These are phyloP conservation scores for Rhagoletis zephyria DNA, from an alignment of 1,140 invertebrate species.

Conservation along the genomic window DNA sequence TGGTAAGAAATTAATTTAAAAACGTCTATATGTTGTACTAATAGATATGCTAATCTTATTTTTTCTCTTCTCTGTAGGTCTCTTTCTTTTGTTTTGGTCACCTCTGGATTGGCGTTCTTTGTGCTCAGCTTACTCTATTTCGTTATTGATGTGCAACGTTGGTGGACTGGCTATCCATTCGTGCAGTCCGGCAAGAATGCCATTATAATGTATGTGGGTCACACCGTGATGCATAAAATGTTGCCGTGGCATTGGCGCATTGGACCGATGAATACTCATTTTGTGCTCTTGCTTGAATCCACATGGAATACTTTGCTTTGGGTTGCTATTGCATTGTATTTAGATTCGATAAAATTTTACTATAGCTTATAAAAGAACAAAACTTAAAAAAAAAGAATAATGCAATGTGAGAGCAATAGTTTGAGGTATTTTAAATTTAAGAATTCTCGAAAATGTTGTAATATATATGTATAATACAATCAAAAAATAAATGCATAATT, in stretches of 20 bases:
- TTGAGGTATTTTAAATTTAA: not conserved
- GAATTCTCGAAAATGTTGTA: not conserved
- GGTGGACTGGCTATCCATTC: constrained; percentile 90
- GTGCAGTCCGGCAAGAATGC: constrained; percentile 89
- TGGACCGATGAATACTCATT: constrained; percentile 82
- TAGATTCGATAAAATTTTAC: constrained; percentile 82
- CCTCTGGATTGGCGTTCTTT: constrained; percentile 82
- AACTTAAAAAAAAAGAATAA: not conserved
- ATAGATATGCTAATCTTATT: not conserved
- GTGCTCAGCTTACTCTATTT: constrained; percentile 84
- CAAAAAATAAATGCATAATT: too few species aligned
- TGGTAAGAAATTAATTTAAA: constrained; percentile 76
- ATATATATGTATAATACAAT: too few species aligned
- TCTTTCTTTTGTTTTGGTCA: constrained; percentile 87
- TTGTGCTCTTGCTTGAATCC: constrained; percentile 81
- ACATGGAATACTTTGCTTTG: constrained; percentile 88
- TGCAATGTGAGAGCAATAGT: not conserved
- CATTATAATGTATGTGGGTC: constrained; percentile 88
- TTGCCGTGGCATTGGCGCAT: constrained; percentile 88
- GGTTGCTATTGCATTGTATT: constrained; percentile 82
- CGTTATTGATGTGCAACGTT: constrained; percentile 83
- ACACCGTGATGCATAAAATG: constrained; percentile 83
- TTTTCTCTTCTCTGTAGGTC: constrained; percentile 75
- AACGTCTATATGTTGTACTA: not conserved
- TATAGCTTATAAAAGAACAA: constrained; percentile 64